A percentile compares a stretch with the other conserved stretches of the same genome.
Conservation (phyloP, 2,797 vertebrate genomes). For the Decapterus maruadsi region DNA sequence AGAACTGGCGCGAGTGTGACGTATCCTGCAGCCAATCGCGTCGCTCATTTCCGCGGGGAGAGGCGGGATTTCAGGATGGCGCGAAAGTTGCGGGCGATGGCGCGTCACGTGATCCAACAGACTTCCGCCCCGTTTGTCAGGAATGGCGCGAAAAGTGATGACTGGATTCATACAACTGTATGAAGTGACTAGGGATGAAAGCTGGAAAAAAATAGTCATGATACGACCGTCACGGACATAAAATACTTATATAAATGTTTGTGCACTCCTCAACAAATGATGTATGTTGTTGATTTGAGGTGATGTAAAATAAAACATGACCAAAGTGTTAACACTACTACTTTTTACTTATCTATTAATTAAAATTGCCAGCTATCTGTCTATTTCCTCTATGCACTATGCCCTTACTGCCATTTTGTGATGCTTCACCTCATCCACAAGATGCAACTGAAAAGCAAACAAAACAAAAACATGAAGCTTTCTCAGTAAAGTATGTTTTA, state of each 20-base stretch:
- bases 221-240: not conserved
- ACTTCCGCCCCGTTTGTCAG: conserved; percentile 63
- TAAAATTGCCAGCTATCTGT: not conserved
- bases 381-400: not conserved
- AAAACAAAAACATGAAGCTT: not conserved
- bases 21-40: conserved; percentile 66
- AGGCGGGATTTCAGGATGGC: conserved; percentile 79
- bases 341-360: no score
- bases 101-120: conserved; percentile 66
- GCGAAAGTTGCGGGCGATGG: conserved; percentile 75
- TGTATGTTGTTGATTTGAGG: not conserved
- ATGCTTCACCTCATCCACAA: not conserved
- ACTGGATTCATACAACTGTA: conserved; percentile 44
- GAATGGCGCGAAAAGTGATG: conserved; percentile 80
- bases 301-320: not conserved
- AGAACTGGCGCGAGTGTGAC: conserved; percentile 88
- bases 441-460: not conserved
- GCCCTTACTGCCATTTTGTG: not conserved
- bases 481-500: conserved; percentile 28
- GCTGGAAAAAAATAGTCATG: no score
- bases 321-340: not conserved
- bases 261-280: not conserved
- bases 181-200: conserved; percentile 10
- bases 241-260: not conserved
- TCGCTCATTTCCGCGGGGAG: not conserved